A percentile compares a stretch with the other conserved stretches of the same genome.
phyloP scores from a whole-genome alignment of 2,797 vertebrate species.

The Psittacula derbiana region DNA sequence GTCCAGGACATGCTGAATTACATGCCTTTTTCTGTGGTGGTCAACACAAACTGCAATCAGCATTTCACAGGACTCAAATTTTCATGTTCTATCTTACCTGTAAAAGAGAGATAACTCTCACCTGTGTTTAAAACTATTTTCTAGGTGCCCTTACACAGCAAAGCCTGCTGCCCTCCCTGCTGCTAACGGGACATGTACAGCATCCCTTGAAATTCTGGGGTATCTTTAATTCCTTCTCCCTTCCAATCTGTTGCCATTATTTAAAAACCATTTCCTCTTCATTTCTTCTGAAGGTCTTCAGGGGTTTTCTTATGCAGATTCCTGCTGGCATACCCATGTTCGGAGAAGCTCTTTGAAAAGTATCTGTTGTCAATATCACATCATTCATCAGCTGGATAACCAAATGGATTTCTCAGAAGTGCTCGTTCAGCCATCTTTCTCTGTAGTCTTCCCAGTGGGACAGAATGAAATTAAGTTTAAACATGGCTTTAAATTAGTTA shows the following conservation, averaged over 20 bases:
- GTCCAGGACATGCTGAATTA: not conserved
- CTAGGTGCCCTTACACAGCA: not conserved
- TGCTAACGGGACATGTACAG: not conserved
- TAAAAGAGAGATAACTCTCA: not conserved
- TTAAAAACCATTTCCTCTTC: not conserved
- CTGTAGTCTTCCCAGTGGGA: not conserved
- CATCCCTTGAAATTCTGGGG: not conserved
- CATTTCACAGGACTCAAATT: not conserved
- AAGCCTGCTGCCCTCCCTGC: not conserved
- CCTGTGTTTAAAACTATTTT: not conserved
- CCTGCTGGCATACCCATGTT: not conserved
- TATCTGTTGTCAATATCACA: not conserved
- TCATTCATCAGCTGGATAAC: not conserved
- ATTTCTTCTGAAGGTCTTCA: not conserved
- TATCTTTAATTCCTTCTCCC: not conserved
- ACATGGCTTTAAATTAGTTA: slow-evolving; percentile 34
- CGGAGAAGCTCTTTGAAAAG: not conserved
- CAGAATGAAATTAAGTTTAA: slow-evolving; percentile 5
- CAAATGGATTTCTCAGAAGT: slow-evolving; percentile 1
- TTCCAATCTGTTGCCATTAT: not conserved
- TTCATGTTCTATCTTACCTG: not conserved
- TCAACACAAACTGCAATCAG: not conserved
- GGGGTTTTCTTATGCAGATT: not conserved
- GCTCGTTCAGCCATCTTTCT: not conserved
- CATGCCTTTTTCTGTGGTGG: not conserved